A percentile compares a stretch with the other conserved stretches of the same genome.
These are phyloP conservation scores for Zootoca vivipara DNA, from an alignment of 2,113 vertebrate genomes.

Conservation along the genomic window DNA sequence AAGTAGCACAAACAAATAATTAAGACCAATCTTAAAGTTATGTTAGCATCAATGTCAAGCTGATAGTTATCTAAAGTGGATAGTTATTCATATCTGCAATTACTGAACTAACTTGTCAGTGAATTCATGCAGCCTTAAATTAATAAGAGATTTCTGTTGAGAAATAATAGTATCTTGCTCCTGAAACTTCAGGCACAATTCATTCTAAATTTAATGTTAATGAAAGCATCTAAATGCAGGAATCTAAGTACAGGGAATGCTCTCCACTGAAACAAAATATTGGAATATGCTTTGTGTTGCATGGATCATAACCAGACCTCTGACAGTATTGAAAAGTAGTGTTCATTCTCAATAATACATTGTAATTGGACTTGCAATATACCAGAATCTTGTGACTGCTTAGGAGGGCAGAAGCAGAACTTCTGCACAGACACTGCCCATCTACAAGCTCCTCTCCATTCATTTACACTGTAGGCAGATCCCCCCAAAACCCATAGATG, in stretches of 20 bases:
- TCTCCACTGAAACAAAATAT: neutral
- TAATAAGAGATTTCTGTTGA: constrained; percentile 9
- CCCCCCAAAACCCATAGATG: neutral
- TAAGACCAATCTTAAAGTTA: constrained; percentile 42
- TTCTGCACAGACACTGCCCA: neutral
- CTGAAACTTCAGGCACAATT: constrained; percentile 12
- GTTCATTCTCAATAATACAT: neutral
- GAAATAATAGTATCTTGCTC: constrained; percentile 15
- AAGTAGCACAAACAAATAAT: constrained; percentile 45
- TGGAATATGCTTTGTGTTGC: neutral
- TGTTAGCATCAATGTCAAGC: constrained; percentile 38
- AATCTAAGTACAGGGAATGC: neutral
- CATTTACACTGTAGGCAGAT: neutral
- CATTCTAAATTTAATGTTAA: neutral
- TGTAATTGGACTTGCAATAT: neutral
- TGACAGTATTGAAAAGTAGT: neutral
- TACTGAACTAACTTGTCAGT: neutral
- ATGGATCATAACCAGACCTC: neutral
- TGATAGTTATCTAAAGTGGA: constrained; percentile 2
- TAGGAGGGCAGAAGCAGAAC: neutral
- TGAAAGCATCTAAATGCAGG: neutral
- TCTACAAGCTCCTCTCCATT: too few species aligned
- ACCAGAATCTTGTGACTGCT: too few species aligned
- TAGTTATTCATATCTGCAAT: neutral
- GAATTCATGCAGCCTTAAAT: neutral